Evolutionary conservation across 2,888 invertebrate species (phyloP).

Genomic region (Phlogophora meticulosa): DNA sequence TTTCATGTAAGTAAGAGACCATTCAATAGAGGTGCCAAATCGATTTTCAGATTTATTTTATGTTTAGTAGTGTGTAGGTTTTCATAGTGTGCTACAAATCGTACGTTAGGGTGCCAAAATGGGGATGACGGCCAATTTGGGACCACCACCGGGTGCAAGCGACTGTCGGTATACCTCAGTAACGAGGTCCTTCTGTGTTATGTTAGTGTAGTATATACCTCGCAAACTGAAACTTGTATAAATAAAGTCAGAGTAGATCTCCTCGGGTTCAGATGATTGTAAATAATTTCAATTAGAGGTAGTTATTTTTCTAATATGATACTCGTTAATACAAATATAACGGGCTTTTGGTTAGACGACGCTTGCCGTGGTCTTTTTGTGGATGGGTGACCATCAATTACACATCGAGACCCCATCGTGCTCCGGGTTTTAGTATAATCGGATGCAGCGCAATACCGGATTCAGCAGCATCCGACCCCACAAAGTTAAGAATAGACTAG

Average conservation of each 20-base stretch:
- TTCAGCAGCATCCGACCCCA: too few species aligned
- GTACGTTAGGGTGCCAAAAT: conserved; percentile 35
- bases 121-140: conserved; percentile 28
- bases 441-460: too few species aligned
- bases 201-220: neutral
- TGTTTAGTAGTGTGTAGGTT: conserved; percentile 23
- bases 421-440: too few species aligned
- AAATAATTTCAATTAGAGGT: too few species aligned
- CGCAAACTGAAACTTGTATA: neutral
- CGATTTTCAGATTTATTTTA: conserved; percentile 42
- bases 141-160: conserved; percentile 17
- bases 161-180: conserved; percentile 7
- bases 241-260: too few species aligned
- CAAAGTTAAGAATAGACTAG: too few species aligned
- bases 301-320: neutral
- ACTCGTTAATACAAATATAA: too few species aligned
- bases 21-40: conserved; percentile 31
- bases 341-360: too few species aligned
- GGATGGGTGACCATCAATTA: too few species aligned
- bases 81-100: conserved; percentile 40
- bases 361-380: too few species aligned
- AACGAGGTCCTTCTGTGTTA: conserved; percentile 22
- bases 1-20: neutral
- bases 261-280: too few species aligned
- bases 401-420: too few species aligned